These are phyloP conservation scores for Tyrophagus putrescentiae DNA, from an alignment of 1,140 invertebrate species.

Conservation along the genomic window DNA sequence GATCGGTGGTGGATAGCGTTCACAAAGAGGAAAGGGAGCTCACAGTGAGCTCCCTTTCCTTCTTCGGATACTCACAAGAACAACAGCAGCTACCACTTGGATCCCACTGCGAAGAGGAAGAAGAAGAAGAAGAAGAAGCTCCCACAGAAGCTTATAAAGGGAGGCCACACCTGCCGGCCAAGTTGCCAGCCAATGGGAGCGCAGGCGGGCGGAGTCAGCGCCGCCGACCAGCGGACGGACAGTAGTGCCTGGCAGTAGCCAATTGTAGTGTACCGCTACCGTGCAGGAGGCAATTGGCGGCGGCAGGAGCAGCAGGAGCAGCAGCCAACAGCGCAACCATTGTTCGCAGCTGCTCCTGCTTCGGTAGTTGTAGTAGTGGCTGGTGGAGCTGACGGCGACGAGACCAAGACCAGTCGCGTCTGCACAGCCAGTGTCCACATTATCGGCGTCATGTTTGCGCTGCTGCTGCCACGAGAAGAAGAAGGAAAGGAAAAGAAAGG, in stretches of 20 bases:
- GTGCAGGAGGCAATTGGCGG: constrained; percentile 8
- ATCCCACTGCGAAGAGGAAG: no score
- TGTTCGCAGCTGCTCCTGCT: background rate
- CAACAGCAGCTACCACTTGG: no score
- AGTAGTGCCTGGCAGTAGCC: constrained; percentile 5
- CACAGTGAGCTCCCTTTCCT: no score
- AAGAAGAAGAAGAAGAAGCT: no score
- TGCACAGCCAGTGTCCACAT: constrained; percentile 8
- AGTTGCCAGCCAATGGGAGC: background rate
- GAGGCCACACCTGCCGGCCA: background rate
- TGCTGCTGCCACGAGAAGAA: no score
- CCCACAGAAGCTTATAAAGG: no score
- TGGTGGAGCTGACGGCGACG: background rate
- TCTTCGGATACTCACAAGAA: no score
- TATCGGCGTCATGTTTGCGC: background rate
- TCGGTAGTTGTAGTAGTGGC: background rate
- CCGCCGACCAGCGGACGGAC: background rate
- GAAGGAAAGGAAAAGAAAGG: no score
- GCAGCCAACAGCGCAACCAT: background rate
- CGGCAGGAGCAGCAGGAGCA: background rate
- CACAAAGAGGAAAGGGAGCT: no score
- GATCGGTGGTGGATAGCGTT: no score
- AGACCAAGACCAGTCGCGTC: background rate
- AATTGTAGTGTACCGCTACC: constrained; percentile 18
- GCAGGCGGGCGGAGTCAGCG: background rate